Evolutionary conservation across 2,888 invertebrate genomes (phyloP).

Genomic region (Quadroppia sp.): DNA sequence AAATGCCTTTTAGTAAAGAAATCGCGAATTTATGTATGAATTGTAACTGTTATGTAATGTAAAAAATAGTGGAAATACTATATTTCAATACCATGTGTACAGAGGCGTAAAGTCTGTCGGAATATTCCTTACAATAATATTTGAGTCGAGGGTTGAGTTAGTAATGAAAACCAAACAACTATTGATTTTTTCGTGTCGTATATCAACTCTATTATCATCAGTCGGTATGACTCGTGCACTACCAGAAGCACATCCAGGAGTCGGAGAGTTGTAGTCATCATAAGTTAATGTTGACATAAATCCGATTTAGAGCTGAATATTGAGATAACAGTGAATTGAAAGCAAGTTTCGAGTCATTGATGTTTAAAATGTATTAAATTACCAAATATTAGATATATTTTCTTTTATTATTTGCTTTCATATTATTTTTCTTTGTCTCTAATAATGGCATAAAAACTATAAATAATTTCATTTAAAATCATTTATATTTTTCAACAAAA

Average conservation of each 20-base stretch:
- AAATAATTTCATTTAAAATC: too few species aligned
- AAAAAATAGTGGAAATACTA: neutral
- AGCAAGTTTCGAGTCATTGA: neutral
- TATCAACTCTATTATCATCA: neutral
- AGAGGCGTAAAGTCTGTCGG: neutral
- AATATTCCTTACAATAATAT: neutral
- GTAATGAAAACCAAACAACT: conserved; percentile 1
- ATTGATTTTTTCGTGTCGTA: conserved; percentile 10
- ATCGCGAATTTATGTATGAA: neutral
- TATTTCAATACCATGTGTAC: neutral
- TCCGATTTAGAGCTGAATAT: neutral
- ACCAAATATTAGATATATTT: neutral
- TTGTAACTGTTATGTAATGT: neutral
- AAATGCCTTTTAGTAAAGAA: neutral
- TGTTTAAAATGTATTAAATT: conserved; percentile 1
- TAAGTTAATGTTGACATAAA: conserved; percentile 21
- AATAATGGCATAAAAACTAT: too few species aligned
- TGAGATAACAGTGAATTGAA: conserved; percentile 7
- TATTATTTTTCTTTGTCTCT: too few species aligned
- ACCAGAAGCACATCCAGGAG: neutral
- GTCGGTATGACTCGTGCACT: neutral
- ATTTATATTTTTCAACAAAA: too few species aligned
- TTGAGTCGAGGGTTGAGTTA: neutral
- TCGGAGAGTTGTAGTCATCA: neutral
- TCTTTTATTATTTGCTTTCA: neutral